phyloP scores from a whole-genome alignment of 2,888 invertebrate species.

The Caenorhabditis doughertyi region DNA sequence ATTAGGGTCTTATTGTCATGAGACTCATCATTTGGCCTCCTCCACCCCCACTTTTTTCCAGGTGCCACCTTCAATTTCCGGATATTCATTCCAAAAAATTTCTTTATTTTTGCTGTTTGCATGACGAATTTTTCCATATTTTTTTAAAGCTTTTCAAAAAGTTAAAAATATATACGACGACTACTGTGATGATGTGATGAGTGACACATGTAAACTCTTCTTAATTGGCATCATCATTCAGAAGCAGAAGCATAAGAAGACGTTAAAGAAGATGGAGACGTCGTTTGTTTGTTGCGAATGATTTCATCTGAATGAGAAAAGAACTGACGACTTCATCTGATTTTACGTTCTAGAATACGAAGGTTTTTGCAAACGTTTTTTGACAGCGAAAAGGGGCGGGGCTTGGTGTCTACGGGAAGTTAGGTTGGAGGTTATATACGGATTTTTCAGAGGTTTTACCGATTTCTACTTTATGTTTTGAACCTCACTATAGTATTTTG shows the following conservation, averaged over 20 bases:
- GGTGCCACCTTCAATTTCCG: conserved; percentile 36
- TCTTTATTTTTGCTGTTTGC: not conserved
- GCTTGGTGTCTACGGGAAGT: not conserved
- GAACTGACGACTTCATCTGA: not conserved
- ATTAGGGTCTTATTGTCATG: not conserved
- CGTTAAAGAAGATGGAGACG: conserved; percentile 12
- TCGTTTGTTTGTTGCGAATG: conserved; percentile 37
- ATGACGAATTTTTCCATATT: conserved; percentile 27
- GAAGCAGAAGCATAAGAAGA: not conserved
- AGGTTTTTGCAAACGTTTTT: not conserved
- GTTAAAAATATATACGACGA: conserved; percentile 25
- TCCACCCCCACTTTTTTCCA: not conserved
- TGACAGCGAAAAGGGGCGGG: conserved; percentile 1
- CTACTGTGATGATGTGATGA: conserved; percentile 46
- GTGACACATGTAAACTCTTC: conserved; percentile 45
- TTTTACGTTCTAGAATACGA: not conserved
- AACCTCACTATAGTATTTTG: not conserved
- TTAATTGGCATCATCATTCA: conserved; percentile 61
- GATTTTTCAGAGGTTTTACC: not conserved
- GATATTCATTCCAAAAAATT: not conserved
- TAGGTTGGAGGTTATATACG: not conserved
- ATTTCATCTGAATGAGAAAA: conserved; percentile 36
- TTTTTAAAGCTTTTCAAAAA: not conserved
- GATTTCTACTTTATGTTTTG: not conserved
- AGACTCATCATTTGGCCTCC: not conserved